Conservation (phyloP, 2,797 vertebrate genomes). For the Lophura swinhoii region DNA sequence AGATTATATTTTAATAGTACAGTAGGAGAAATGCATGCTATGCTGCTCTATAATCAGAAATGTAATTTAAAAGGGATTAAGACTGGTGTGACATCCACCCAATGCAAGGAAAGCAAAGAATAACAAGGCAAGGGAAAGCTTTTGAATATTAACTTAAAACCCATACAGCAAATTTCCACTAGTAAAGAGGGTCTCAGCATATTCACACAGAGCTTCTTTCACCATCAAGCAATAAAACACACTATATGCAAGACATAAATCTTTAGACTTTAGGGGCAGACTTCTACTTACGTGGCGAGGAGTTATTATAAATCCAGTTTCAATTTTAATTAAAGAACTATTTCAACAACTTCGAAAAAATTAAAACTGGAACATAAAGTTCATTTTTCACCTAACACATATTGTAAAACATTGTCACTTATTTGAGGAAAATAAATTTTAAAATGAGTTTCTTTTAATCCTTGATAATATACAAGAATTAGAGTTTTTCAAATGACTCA, state of each 20-base stretch:
- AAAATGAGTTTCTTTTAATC: neutral
- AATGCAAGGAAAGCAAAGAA: conserved; percentile 4
- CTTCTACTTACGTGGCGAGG: neutral
- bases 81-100: neutral
- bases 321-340: conserved; percentile 26
- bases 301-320: neutral
- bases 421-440: neutral
- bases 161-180: conserved; percentile 37
- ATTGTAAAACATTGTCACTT: neutral
- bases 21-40: neutral
- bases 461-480: neutral
- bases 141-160: neutral
- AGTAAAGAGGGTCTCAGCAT: neutral
- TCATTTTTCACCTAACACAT: neutral
- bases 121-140: neutral
- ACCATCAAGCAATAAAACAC: conserved; percentile 4
- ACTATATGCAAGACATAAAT: neutral
- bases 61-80: conserved; percentile 64
- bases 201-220: neutral
- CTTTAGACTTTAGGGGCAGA: neutral
- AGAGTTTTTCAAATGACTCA: neutral
- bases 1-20: neutral
- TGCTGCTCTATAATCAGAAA: conserved; percentile 37
- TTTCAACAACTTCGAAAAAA: neutral
- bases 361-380: neutral